Evolutionary conservation across 2,888 invertebrate genomes (phyloP), one percentile per base, ranked within the genome.

Genomic region (Gnatocerus cornutus): DNA sequence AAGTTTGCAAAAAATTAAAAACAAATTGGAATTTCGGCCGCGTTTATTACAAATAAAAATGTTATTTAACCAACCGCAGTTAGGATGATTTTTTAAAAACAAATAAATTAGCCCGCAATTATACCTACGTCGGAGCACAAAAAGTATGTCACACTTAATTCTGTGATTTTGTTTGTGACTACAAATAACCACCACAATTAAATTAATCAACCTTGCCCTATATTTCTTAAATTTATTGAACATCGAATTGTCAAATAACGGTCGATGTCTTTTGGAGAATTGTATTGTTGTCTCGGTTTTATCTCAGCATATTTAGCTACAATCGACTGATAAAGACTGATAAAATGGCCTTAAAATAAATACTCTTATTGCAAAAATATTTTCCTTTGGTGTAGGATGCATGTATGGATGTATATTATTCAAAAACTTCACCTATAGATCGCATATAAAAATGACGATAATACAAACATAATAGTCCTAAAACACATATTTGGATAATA

Each of bases 101-200:
- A 14, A 4, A 59, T 30, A 59, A 53, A 53, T 39, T 37, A 9
- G 5, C 12, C 41, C 8, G n/a, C 7, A 13, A 41, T 41, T 12
- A 41, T 41, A 59, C 59, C 46, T 37, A 59, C 59, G 59, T 62
- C 37, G 48, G 21, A 48, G 29, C 45, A 21, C 27, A 13, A 13
- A 46, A 56, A 65, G 46, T 65, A 16, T 65, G 65, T 56, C 65
- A 55, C 52, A 53, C 27, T 29, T 55, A 50, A 59, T 45, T 67
- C 13, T 12, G 12, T 41, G 50, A 67, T 67, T 59, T 41, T n/a
- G 21, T 39, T 59, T 58, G 48, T 65, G 58, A 39, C 53, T 39
- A 16, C 12, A 45, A 55, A 64, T 21, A 59, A 67, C 59, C 52
- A 59, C 52, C 59, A 52, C 66, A 67, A 67, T 67, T 67, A 67